Evolutionary conservation across 2,797 vertebrate genomes (phyloP).

Genomic region (Merluccius polli): DNA sequence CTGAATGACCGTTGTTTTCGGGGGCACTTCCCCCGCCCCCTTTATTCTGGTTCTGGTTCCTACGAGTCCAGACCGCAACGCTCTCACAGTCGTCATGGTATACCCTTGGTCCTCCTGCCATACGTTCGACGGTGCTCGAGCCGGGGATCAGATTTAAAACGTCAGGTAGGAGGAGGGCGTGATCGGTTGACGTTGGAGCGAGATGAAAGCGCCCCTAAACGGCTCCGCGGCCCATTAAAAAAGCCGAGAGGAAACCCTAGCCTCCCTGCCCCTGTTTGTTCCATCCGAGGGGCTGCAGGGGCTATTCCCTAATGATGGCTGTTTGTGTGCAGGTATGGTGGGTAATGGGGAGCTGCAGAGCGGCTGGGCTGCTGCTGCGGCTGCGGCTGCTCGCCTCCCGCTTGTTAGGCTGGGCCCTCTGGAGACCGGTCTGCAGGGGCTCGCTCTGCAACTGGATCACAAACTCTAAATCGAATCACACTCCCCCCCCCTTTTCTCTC

Average conservation of each 20-base stretch:
- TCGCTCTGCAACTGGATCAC: constrained; percentile 54
- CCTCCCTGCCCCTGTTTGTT: constrained; percentile 64
- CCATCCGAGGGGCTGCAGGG: constrained; percentile 61
- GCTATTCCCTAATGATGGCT: constrained; percentile 70
- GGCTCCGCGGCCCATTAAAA: constrained; percentile 57
- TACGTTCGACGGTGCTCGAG: no score
- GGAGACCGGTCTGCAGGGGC: constrained; percentile 66
- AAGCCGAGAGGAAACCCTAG: constrained; percentile 49
- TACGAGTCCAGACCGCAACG: not conserved
- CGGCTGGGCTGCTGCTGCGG: constrained; percentile 44
- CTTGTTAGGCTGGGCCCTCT: constrained; percentile 70
- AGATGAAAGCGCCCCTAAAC: constrained; percentile 67
- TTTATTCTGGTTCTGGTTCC: not conserved
- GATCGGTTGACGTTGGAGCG: constrained; percentile 56
- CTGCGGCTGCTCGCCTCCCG: constrained; percentile 47
- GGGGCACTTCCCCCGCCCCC: not conserved
- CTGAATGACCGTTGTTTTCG: not conserved
- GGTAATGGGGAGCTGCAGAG: constrained; percentile 63
- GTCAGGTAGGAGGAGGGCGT: constrained; percentile 36
- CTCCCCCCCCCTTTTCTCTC: not conserved
- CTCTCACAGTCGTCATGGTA: constrained; percentile 1
- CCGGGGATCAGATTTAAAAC: not conserved
- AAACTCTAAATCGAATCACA: not conserved
- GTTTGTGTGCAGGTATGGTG: constrained; percentile 67
- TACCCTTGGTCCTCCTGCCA: constrained; percentile 23